Evolutionary conservation across 2,888 invertebrate genomes (phyloP).

Genomic region (Heliconius hortense): DNA sequence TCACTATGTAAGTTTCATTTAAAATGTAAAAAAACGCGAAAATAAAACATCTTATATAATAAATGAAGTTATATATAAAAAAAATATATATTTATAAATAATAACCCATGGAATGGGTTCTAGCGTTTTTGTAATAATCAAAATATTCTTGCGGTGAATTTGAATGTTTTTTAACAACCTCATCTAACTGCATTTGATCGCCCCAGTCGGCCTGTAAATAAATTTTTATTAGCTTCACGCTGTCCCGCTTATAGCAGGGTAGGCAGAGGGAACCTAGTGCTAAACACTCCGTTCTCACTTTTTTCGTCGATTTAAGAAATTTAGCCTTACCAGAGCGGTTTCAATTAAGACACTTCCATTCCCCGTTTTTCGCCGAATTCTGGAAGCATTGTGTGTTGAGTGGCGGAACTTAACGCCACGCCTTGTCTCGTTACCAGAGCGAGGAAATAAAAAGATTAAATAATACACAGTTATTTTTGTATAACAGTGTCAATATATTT

Average conservation of each 20-base stretch:
- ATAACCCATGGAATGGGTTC: conserved; percentile 71
- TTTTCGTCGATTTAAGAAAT: too few species aligned
- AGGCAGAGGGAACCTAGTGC: too few species aligned
- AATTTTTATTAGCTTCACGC: not conserved
- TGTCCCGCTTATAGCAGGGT: not conserved
- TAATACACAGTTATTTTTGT: too few species aligned
- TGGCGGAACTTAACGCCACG: too few species aligned
- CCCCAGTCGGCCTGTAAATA: conserved; percentile 71
- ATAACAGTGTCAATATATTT: too few species aligned
- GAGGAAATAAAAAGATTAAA: too few species aligned
- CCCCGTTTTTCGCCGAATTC: too few species aligned
- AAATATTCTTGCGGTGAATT: conserved; percentile 67
- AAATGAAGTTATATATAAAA: not conserved
- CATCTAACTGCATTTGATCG: conserved; percentile 73
- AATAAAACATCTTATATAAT: not conserved
- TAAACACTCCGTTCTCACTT: too few species aligned
- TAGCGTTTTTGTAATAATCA: conserved; percentile 72
- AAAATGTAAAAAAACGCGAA: not conserved
- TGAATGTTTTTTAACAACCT: conserved; percentile 68
- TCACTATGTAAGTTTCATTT: not conserved
- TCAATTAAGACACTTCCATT: too few species aligned
- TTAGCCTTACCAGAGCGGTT: too few species aligned
- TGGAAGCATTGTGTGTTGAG: too few species aligned
- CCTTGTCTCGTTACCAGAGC: too few species aligned
- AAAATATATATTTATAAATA: conserved; percentile 58